phyloP scores from a whole-genome alignment of 2,113 vertebrate genomes.

The Gymnogyps californianus region DNA sequence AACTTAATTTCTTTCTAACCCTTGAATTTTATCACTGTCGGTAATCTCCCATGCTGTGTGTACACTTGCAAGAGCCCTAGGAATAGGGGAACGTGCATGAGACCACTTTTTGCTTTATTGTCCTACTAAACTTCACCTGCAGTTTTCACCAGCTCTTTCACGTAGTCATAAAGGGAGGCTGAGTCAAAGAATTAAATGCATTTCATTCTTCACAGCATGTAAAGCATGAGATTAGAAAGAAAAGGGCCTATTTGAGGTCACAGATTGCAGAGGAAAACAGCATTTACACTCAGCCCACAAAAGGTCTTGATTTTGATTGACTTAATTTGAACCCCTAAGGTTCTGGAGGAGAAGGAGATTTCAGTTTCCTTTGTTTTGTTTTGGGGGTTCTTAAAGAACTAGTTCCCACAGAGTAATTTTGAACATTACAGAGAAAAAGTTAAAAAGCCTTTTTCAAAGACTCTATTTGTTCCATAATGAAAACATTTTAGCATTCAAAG shows the following conservation, averaged over 20 bases:
- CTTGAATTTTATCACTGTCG: background rate
- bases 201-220: constrained; percentile 56
- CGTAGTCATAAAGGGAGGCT: background rate
- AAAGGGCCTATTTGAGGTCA: constrained; percentile 36
- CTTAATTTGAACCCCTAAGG: constrained; percentile 60
- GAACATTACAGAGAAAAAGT: constrained; percentile 6
- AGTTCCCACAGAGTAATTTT: constrained; percentile 23
- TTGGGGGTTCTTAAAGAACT: background rate
- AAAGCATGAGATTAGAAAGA: constrained; percentile 29
- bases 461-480: background rate
- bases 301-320: constrained; percentile 58
- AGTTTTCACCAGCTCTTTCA: constrained; percentile 33
- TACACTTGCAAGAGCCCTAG: background rate
- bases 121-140: constrained; percentile 11
- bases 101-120: constrained; percentile 17
- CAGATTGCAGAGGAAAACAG: constrained; percentile 36
- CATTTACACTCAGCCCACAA: constrained; percentile 35
- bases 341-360: constrained; percentile 23
- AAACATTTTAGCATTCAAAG: constrained; percentile 29
- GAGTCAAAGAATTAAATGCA: constrained; percentile 48
- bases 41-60: constrained; percentile 5
- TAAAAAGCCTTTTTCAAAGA: background rate
- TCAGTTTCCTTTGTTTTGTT: constrained; percentile 42
- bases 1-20: background rate
- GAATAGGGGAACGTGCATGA: background rate